A percentile compares a stretch with the other conserved stretches of the same genome.
phyloP scores from a whole-genome alignment of 2,888 invertebrate species.

The Tiliacea citrago region DNA sequence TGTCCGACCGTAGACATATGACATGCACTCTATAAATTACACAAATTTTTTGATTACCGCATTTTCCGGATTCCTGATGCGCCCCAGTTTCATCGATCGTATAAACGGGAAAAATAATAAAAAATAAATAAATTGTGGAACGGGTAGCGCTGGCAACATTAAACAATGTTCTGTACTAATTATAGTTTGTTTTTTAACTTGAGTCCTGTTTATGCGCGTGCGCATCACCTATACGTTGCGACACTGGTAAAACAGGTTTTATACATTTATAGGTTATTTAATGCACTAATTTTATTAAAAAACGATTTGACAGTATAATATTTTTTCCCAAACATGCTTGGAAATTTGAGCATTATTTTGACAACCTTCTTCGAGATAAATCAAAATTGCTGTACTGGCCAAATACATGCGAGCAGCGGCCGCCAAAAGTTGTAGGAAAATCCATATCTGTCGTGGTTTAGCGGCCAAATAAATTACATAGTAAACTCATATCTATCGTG shows the following conservation, averaged over 20 bases:
- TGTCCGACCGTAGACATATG: constrained; percentile 16
- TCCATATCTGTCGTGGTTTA: too few species aligned
- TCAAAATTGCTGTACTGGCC: too few species aligned
- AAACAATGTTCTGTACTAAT: constrained; percentile 55
- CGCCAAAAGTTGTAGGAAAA: too few species aligned
- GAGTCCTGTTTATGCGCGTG: constrained; percentile 62
- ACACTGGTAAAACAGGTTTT: constrained; percentile 51
- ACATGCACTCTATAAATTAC: constrained; percentile 54
- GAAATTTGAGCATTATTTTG: too few species aligned
- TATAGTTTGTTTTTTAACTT: constrained; percentile 64
- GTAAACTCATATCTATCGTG: too few species aligned
- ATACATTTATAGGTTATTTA: not conserved
- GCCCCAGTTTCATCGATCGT: constrained; percentile 76
- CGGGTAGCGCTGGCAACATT: constrained; percentile 73
- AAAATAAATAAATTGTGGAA: constrained; percentile 75
- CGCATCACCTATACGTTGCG: constrained; percentile 71
- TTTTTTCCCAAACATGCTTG: too few species aligned
- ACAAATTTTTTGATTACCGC: constrained; percentile 74
- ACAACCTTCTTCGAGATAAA: too few species aligned
- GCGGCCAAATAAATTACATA: too few species aligned
- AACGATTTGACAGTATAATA: not conserved
- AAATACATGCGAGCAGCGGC: too few species aligned
- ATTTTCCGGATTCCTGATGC: constrained; percentile 75
- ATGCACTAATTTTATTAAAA: not conserved
- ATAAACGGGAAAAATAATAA: constrained; percentile 79